Conservation (phyloP, 2,797 vertebrate genomes). For the Falco columbarius region DNA sequence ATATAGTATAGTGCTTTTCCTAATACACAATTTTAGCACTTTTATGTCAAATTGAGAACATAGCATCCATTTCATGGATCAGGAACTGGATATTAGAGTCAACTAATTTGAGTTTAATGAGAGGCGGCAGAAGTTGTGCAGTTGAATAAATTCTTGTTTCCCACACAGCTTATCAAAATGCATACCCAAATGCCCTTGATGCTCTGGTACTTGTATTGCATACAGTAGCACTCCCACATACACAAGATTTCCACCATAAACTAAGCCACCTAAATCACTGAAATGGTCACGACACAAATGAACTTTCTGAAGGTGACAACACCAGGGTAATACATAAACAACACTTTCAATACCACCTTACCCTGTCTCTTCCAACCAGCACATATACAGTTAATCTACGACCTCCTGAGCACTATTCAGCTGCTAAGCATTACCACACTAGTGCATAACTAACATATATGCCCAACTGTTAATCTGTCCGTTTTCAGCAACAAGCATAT, state of each 20-base stretch:
- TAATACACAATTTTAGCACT: background rate
- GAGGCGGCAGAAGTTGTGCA: background rate
- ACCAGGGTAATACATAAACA: background rate
- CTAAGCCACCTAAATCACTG: background rate
- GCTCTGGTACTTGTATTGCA: background rate
- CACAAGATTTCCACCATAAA: background rate
- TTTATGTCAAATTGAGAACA: background rate
- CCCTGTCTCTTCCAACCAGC: background rate
- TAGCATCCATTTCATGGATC: background rate
- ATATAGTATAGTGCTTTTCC: fast-evolving
- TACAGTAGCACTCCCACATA: background rate
- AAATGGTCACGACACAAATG: background rate
- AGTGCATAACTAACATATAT: background rate
- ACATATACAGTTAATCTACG: background rate
- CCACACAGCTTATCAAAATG: background rate
- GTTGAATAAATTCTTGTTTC: background rate
- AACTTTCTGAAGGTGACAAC: background rate
- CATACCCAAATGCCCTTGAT: background rate
- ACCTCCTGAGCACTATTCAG: background rate
- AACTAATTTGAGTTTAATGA: background rate
- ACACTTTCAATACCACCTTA: background rate
- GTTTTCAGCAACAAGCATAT: background rate
- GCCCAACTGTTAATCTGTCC: background rate
- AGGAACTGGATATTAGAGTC: background rate
- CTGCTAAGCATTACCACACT: background rate